Conservation (phyloP, 2,888 invertebrate species). For the Sphinx pinastri region DNA sequence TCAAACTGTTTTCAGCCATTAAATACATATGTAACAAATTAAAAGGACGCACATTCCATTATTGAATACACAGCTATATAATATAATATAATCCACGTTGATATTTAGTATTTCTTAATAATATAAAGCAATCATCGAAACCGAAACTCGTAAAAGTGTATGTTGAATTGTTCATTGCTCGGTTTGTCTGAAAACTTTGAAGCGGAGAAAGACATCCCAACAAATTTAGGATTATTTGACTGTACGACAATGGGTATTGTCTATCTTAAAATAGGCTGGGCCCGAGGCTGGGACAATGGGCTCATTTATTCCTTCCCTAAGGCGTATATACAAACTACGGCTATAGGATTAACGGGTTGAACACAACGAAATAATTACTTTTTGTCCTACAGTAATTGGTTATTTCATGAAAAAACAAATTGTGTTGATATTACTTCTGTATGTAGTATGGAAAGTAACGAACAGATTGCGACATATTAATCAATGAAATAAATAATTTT, state of each 20-base stretch:
- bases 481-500: too few relatives aligned
- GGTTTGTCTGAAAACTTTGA: constrained; percentile 58
- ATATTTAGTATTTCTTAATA: constrained; percentile 28
- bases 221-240: constrained; percentile 72
- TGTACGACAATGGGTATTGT: constrained; percentile 75
- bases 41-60: background rate
- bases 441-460: background rate
- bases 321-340: constrained; percentile 69
- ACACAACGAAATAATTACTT: constrained; percentile 68
- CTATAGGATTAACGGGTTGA: constrained; percentile 65
- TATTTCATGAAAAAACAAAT: constrained; percentile 23
- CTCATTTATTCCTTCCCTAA: constrained; percentile 75
- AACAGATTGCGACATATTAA: too few relatives aligned
- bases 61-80: background rate
- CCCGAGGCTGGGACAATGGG: constrained; percentile 67
- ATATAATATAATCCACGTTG: background rate
- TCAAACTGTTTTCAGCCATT: constrained; percentile 35
- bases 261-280: constrained; percentile 73
- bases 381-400: constrained; percentile 46
- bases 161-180: constrained; percentile 51
- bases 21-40: constrained; percentile 16
- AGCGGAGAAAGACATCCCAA: constrained; percentile 65
- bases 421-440: background rate
- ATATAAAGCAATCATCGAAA: constrained; percentile 42
- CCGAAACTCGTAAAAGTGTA: constrained; percentile 39